phyloP scores from a whole-genome alignment of 2,797 vertebrate species.

The Diplodus puntazzo region DNA sequence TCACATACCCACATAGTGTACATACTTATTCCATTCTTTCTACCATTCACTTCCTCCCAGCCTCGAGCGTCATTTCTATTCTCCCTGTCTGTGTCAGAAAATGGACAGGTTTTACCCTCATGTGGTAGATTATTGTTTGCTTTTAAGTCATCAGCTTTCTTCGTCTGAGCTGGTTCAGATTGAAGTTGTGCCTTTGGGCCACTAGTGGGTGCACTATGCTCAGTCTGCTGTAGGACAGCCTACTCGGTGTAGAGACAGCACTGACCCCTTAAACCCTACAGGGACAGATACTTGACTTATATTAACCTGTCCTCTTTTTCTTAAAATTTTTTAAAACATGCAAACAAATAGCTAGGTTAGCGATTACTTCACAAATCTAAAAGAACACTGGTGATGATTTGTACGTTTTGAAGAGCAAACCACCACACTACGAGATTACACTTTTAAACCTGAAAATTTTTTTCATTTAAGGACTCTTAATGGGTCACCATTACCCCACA shows the following conservation, averaged over 20 bases:
- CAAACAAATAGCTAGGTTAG: not conserved
- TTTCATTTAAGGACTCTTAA: not conserved
- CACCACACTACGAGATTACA: not conserved
- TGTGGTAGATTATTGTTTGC: not conserved
- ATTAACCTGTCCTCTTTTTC: not conserved
- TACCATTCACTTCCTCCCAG: not conserved
- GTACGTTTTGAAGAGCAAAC: not conserved
- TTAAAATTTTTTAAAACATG: not conserved
- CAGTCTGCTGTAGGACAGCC: constrained; percentile 25
- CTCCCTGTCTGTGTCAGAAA: not conserved
- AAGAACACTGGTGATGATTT: not conserved
- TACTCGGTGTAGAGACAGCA: not conserved
- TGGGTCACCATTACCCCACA: too few relatives aligned
- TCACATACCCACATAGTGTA: constrained; percentile 3
- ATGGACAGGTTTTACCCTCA: not conserved
- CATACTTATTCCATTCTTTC: not conserved
- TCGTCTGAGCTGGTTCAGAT: not conserved
- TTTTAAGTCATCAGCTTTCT: not conserved
- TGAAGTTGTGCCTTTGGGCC: constrained; percentile 62
- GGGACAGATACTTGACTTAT: not conserved
- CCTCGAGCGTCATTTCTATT: not conserved
- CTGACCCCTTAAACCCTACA: constrained; percentile 29
- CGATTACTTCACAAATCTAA: not conserved
- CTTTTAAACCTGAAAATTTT: not conserved
- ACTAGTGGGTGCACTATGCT: constrained; percentile 82